phyloP scores from a whole-genome alignment of 2,113 vertebrate genomes.

The Synchiropus splendidus region DNA sequence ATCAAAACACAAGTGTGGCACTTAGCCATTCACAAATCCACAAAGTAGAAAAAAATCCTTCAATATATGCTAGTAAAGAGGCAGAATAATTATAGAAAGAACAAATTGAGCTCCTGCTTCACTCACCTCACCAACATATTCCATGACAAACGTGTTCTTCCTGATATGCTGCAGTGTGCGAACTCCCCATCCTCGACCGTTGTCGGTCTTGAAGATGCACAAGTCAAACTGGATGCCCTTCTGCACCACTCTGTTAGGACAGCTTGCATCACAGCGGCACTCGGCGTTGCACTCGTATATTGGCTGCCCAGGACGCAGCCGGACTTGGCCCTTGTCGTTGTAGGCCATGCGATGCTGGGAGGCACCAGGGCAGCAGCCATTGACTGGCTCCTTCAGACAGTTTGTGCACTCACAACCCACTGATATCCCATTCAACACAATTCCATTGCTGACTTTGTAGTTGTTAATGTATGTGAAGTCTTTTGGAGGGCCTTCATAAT shows the following conservation, averaged over 20 bases:
- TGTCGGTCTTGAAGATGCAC: slow-evolving; percentile 82
- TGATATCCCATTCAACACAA: slow-evolving; percentile 67
- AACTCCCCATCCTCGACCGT: slow-evolving; percentile 87
- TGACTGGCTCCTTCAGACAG: slow-evolving; percentile 65
- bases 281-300: slow-evolving; percentile 87
- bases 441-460: slow-evolving; percentile 76
- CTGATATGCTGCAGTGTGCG: slow-evolving; percentile 80
- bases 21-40: too few species aligned
- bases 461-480: slow-evolving; percentile 84
- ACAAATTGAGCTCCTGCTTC: too few species aligned
- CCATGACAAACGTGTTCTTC: slow-evolving; percentile 90
- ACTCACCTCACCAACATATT: slow-evolving; percentile 89
- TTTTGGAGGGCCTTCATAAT: slow-evolving; percentile 78
- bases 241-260: slow-evolving; percentile 85
- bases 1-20: too few species aligned
- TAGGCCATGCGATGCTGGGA: slow-evolving; percentile 78
- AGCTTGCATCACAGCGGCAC: slow-evolving; percentile 76
- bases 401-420: slow-evolving; percentile 79
- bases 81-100: too few species aligned
- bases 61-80: too few species aligned
- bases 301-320: slow-evolving; percentile 73
- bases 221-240: slow-evolving; percentile 82
- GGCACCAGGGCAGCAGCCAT: slow-evolving; percentile 79
- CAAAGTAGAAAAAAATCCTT: too few species aligned
- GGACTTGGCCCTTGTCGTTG: slow-evolving; percentile 75